Percentiles rank a stretch among this genome's conserved stretches.
Conservation (phyloP, 2,888 invertebrate species). For the Mesorhabditis spiculigera region DNA sequence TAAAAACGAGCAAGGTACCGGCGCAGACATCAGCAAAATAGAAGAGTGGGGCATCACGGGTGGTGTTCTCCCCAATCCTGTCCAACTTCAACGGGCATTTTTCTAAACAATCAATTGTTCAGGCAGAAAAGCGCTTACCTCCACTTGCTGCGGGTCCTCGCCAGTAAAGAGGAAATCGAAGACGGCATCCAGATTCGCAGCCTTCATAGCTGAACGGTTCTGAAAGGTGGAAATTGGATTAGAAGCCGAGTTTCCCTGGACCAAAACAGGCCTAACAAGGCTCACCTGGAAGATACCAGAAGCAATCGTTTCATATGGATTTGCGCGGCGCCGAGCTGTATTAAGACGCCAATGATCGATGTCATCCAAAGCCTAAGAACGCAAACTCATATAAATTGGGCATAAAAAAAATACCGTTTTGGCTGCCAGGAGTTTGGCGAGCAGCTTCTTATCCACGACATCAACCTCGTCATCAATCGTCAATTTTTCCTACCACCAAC, state of each 20-base stretch:
- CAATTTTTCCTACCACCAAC: conserved; percentile 23
- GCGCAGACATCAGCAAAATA: conserved; percentile 98
- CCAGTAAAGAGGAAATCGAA: conserved; percentile 85
- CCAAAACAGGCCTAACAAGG: conserved; percentile 63
- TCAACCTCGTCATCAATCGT: conserved; percentile 74
- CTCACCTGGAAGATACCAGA: conserved; percentile 79
- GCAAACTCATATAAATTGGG: too few species aligned
- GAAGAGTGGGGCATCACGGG: conserved; percentile 62
- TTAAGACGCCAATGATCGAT: conserved; percentile 75
- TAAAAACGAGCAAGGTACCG: conserved; percentile 59
- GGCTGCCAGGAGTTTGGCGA: conserved; percentile 72
- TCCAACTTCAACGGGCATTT: conserved; percentile 31
- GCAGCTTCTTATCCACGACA: conserved; percentile 73
- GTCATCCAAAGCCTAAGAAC: conserved; percentile 69
- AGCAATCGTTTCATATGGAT: conserved; percentile 89
- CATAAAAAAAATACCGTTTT: conserved; percentile 63
- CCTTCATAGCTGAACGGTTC: conserved; percentile 79
- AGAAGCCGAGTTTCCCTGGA: conserved; percentile 67
- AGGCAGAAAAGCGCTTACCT: not conserved
- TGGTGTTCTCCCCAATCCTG: conserved; percentile 22
- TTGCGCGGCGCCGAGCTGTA: conserved; percentile 77
- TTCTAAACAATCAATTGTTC: conserved; percentile 11
- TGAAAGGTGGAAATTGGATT: not conserved
- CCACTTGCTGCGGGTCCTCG: conserved; percentile 67
- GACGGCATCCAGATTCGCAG: conserved; percentile 91